Base-by-base conservation (phyloP, 2,113 vertebrate genomes). In the Perca flavescens region DNA sequence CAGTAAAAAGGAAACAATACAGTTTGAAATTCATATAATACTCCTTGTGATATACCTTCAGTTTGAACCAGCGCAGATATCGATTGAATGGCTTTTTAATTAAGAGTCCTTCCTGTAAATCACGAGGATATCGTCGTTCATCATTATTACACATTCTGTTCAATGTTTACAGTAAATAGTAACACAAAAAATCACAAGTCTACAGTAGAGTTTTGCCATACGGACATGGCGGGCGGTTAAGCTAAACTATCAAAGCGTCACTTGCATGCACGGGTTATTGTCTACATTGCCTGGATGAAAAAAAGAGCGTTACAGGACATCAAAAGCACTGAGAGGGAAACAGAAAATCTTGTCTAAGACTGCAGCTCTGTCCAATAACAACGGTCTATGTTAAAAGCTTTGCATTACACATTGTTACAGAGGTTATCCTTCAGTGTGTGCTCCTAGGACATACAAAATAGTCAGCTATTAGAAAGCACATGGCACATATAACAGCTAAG, bases 211-310 rank as follows among this genome's bases (percentile, higher is more conserved):
- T 83, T 56, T 84, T 78, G 87, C 88, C 85, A 68, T 79, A 90
- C 71, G 67, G 88, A 88, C 61, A 77, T 80, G 77, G 85, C 71
- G 36, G 83, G 85, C 68, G 34, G 85, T 88, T 87, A 85, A 74
- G 87, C 86, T 92, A 86, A 91, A 82, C 91, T 91, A 89, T 86
- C 56, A 12, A 92, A 93, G 89, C 90, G 71, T 90, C 84, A 93
- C 91, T 93, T 75, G 93, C 95, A 96, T 95, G 95, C 95, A 94
- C 72, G 72, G 80, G 77, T 92, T 87, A 88, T 90, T 83, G 88
- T 90, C 90, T 93, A 92, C 87, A 88, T 60, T 89, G 87, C 85
- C 76, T 22, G 86, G 86, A 80, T 86, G 87, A 85, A 79, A 92
- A 86, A 86, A 86, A 86, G 69, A 93, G 89, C 85, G 54, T 84